phyloP scores from a whole-genome alignment of 2,797 vertebrate species.

The Podarcis siculus region DNA sequence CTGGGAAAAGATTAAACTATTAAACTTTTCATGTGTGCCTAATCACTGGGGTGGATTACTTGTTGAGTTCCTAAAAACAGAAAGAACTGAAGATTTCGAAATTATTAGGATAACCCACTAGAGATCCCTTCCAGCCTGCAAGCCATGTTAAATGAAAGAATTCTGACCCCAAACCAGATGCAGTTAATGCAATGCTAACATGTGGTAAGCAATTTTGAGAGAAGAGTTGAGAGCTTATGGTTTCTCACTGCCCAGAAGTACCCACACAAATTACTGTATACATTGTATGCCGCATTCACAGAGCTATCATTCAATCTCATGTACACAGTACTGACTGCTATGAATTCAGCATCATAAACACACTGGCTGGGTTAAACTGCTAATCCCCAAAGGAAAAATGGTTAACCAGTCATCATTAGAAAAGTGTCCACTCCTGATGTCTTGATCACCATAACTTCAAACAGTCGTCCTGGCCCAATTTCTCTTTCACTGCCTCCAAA shows the following conservation, averaged over 20 bases:
- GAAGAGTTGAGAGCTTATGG: slow-evolving; percentile 20
- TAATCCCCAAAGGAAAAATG: slow-evolving; percentile 2
- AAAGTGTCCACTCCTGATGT: slow-evolving; percentile 24
- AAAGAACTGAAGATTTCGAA: slow-evolving; percentile 55
- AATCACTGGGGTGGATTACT: not conserved
- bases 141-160: slow-evolving; percentile 60
- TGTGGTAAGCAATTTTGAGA: slow-evolving; percentile 39
- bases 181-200: slow-evolving; percentile 48
- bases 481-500: not conserved
- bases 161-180: slow-evolving; percentile 61
- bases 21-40: slow-evolving; percentile 10
- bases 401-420: slow-evolving; percentile 28
- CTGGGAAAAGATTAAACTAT: slow-evolving; percentile 12
- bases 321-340: not conserved
- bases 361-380: not conserved
- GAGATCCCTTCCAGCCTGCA: slow-evolving; percentile 74
- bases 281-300: not conserved
- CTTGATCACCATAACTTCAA: not conserved
- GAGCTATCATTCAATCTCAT: not conserved
- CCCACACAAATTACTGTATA: slow-evolving; percentile 21
- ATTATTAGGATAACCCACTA: slow-evolving; percentile 74
- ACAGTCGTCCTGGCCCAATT: not conserved
- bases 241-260: slow-evolving; percentile 36
- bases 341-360: slow-evolving; percentile 31
- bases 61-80: slow-evolving; percentile 24